Evolutionary conservation across 2,888 invertebrate genomes (phyloP), one percentile per base, ranked within the genome.

Genomic region (Dioctria linearis): DNA sequence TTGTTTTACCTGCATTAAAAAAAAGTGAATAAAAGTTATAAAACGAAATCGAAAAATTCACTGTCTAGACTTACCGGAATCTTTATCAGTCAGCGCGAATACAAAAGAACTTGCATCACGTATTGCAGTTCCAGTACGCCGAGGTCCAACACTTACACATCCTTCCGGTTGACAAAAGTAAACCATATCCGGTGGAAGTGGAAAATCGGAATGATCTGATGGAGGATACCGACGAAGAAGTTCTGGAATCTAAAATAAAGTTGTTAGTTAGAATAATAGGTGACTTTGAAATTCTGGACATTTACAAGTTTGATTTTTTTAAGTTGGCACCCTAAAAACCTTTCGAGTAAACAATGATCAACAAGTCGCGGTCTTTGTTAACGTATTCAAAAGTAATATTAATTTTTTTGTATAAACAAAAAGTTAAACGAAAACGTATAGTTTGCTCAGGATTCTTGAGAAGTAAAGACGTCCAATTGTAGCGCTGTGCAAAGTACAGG

Each of bases 91-190:
- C 84, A 99, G 92, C 6, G 97, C 97, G 88, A 99, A 99, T 13
- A 99, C 98, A 90, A 99, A 99, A 13, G 98, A 98, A 43, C 96
- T 95, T 76, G 97, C 95, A 88, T 99, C 98, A 81, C 98, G 91
- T 69, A 94, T 90, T 54, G 94, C 93, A 0, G 89, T 86, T 4
- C 88, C 88, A 37, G 95, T 94, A 83, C 95, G 93, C 85, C 96
- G 93, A 5, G 97, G 97, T 11, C 97, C 97, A 82, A 97, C 95
- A 82, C 94, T 95, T 83, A 95, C 95, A 88, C 99, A 99, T 79
- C 99, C 99, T 90, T 99, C 99, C 2, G 99, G 99, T 89, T 99
- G 99, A 87, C 99, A 99, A 90, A 99, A 99, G 90, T 98, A 99
- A 42, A 99, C 98, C 93, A 99, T 98, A 89, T 99, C 99, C 86